Percentiles rank a stretch among this genome's conserved stretches.
Conservation (phyloP, 2,888 invertebrate species). For the Blastobasis lacticolella region DNA sequence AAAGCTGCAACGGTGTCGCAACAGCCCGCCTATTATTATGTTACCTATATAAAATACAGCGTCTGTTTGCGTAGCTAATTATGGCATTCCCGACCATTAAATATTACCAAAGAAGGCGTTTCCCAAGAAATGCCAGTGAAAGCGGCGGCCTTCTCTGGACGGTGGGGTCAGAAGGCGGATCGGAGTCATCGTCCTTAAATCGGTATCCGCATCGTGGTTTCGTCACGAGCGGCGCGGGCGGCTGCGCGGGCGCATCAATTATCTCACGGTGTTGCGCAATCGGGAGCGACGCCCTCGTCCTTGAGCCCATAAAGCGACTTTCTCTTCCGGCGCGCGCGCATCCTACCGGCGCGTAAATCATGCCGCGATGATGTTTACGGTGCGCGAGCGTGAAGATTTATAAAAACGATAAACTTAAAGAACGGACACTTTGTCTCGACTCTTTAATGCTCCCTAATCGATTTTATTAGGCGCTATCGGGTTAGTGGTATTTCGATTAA, state of each 20-base stretch:
- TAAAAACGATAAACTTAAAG: conserved; percentile 21
- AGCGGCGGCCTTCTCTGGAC: conserved; percentile 26
- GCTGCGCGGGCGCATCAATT: conserved; percentile 26
- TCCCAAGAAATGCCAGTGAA: conserved; percentile 28
- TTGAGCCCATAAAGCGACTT: conserved; percentile 58
- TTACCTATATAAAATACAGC: neutral
- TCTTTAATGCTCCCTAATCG: no score
- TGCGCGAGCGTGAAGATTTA: conserved; percentile 26
- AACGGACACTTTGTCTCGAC: no score
- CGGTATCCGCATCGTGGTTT: conserved; percentile 47
- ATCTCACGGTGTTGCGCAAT: conserved; percentile 49
- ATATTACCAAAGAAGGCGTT: neutral
- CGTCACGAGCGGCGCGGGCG: conserved; percentile 24
- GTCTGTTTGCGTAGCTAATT: no score
- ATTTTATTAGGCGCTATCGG: no score
- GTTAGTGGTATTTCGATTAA: no score
- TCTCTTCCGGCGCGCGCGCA: conserved; percentile 42
- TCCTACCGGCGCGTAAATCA: conserved; percentile 26
- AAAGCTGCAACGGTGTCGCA: neutral
- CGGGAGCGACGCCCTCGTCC: conserved; percentile 65
- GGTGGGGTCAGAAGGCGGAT: conserved; percentile 27
- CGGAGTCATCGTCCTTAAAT: conserved; percentile 58
- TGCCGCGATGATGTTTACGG: conserved; percentile 17
- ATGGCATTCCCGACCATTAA: no score
- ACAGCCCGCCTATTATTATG: neutral